Evolutionary conservation across 2,797 vertebrate species (phyloP).

Genomic region (Novumbra hubbsi): DNA sequence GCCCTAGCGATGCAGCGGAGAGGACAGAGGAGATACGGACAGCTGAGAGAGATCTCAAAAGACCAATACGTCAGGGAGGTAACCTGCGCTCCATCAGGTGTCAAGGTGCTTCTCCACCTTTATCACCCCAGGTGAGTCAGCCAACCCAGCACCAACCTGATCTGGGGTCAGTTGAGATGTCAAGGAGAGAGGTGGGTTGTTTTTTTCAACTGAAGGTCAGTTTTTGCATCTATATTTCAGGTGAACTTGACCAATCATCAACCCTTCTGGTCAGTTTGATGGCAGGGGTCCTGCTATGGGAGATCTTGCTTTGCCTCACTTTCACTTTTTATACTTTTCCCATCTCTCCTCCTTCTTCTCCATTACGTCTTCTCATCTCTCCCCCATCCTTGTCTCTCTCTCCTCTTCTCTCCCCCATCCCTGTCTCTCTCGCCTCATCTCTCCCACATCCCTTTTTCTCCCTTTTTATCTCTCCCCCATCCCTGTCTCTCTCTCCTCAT

Average conservation of each 20-base stretch:
- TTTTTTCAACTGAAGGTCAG: background rate
- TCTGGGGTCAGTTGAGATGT: background rate
- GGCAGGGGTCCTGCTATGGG: too few relatives aligned
- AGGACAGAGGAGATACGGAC: background rate
- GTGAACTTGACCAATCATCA: too few relatives aligned
- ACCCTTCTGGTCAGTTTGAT: too few relatives aligned
- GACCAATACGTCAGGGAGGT: conserved; percentile 16
- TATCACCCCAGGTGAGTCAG: conserved; percentile 1
- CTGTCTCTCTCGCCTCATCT: background rate
- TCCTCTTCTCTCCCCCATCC: background rate
- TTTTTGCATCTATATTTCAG: background rate
- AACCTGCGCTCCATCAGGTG: background rate
- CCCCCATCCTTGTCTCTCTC: background rate
- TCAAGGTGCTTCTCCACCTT: conserved; percentile 2
- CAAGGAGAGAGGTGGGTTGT: background rate
- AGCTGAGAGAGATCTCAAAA: background rate
- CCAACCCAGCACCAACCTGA: background rate
- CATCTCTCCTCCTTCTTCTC: too few relatives aligned
- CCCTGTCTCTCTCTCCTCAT: background rate
- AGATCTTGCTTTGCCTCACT: too few relatives aligned
- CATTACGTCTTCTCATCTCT: too few relatives aligned
- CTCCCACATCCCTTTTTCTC: background rate
- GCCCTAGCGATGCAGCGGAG: background rate
- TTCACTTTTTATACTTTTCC: too few relatives aligned
- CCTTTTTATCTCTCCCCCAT: background rate